Evolutionary conservation across 92 coral and sea anemone species (phyloP).

Genomic region (Zoanthus sansibaricus): DNA sequence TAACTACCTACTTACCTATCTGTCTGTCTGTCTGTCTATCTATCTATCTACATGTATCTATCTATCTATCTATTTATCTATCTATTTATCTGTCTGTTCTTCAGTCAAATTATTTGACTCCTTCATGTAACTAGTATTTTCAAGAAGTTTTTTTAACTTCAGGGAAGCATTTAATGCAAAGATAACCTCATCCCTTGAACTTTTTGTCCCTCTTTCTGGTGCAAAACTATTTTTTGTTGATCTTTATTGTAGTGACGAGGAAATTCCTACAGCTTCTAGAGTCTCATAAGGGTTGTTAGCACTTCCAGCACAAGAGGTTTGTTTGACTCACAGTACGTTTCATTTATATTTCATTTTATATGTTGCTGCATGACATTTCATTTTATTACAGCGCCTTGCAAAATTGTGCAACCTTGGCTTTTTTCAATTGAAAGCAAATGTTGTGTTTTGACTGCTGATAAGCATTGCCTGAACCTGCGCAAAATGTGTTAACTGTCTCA

Average conservation of each 20-base stretch:
- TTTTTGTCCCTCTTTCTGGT: slow-evolving; percentile 6
- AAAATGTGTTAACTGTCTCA: slow-evolving; percentile 30
- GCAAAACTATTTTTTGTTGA: slow-evolving; percentile 8
- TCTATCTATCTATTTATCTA: slow-evolving; percentile 2
- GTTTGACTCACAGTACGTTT: slow-evolving; percentile 5
- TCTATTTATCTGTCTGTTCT: slow-evolving; percentile 3
- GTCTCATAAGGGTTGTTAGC: slow-evolving; percentile 6
- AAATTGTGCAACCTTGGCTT: slow-evolving; percentile 12
- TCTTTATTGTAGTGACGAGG: slow-evolving; percentile 2
- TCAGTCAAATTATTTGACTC: background rate
- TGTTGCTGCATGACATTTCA: slow-evolving; percentile 9
- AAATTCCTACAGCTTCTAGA: slow-evolving; percentile 11
- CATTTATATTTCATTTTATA: slow-evolving; percentile 3
- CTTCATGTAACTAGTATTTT: slow-evolving; percentile 9
- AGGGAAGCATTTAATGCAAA: background rate
- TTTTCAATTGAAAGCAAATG: slow-evolving; percentile 3
- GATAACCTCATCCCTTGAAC: slow-evolving; percentile 7
- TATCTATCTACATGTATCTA: background rate
- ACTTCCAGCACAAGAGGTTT: slow-evolving; percentile 13
- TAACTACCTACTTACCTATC: slow-evolving; percentile 4
- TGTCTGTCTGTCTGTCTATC: slow-evolving; percentile 2
- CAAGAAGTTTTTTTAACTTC: slow-evolving; percentile 6
- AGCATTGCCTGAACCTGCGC: slow-evolving; percentile 26
- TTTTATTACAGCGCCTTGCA: slow-evolving; percentile 9
- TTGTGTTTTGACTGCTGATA: slow-evolving; percentile 11